Evolutionary conservation across 2,797 vertebrate genomes (phyloP), one percentile per base, ranked within the genome.

Genomic region (Hydrocynus forskahlii): DNA sequence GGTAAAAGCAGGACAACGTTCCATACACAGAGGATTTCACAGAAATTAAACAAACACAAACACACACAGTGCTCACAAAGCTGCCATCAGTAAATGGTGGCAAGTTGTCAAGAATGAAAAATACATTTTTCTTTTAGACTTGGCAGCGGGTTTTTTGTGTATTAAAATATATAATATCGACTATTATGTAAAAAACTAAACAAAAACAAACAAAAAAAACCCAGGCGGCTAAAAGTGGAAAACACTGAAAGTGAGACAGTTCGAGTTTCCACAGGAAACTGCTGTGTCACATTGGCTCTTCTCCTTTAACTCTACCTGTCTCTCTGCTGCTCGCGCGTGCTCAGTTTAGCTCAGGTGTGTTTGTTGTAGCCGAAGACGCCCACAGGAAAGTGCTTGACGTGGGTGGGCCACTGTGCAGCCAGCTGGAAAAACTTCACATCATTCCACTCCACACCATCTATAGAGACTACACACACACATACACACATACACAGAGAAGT

Each of bases 361-460:
- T 97, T 97, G 0, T 92, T 95, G 92, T 96, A 96, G 86, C 96
- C 95, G 0, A 97, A 96, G 89, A 97, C 95, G 76, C 96, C 96
- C 86, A 97, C 94, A 0, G 96, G 96, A 91, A 97, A 96, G 92
- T 97, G 95, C 90, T 97, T 97, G 90, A 97, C 96, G 0, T 97
- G 96, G 0, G 96, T 97, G 35, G 96, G 96, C 96, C 96, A 97
- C 92, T 97, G 96, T n/a, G 96, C 96, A n/a, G 96, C 96, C 84
- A 97, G 94, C 92, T 97, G 96, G 93, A 97, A 97, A 92, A 97
- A 97, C 94, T 97, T 97, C 76, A 97, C 96, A 38, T 97, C 96
- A 0, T 97, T 97, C 96, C 96, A 97, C 86, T 97, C 96, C 88
- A 97, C 95, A 2, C 96, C 96, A 10, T 97, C 96, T 68, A 97